Conservation (phyloP, 2,797 vertebrate genomes). For the Pantherophis vulpinus region DNA sequence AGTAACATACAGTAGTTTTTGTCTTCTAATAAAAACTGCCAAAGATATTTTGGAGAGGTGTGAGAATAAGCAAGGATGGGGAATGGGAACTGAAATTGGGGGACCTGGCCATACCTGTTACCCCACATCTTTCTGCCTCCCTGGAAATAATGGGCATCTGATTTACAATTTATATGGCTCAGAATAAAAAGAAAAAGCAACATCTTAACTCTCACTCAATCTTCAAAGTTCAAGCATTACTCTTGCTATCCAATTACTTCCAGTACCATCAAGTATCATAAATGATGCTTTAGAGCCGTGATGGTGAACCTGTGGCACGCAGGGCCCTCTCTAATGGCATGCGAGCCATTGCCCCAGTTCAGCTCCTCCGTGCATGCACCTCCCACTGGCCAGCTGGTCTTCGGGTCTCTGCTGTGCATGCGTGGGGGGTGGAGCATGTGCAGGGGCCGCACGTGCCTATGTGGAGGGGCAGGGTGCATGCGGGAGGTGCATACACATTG, state of each 20-base stretch:
- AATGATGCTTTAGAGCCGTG: not conserved
- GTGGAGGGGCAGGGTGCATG: no score
- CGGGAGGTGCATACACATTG: no score
- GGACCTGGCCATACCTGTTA: not conserved
- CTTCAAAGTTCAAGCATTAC: conserved; percentile 5
- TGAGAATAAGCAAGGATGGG: not conserved
- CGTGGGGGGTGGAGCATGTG: no score
- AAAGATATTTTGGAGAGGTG: not conserved
- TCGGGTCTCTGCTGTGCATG: no score
- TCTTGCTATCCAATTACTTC: conserved; percentile 15
- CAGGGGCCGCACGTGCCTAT: no score
- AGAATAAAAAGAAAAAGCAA: conserved; percentile 32
- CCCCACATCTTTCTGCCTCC: not conserved
- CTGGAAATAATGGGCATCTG: not conserved
- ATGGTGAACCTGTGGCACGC: no score
- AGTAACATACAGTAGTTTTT: not conserved
- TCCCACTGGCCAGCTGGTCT: no score
- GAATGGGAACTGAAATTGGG: not conserved
- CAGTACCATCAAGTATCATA: conserved; percentile 18
- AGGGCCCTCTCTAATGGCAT: no score
- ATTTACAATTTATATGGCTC: conserved; percentile 38
- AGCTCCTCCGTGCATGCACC: no score
- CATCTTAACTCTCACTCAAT: conserved; percentile 21
- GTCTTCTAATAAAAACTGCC: not conserved
- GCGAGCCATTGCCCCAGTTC: no score